Evolutionary conservation across 2,888 invertebrate genomes (phyloP), one percentile per base, ranked within the genome.

Genomic region (Lasioglossum pauxillum): DNA sequence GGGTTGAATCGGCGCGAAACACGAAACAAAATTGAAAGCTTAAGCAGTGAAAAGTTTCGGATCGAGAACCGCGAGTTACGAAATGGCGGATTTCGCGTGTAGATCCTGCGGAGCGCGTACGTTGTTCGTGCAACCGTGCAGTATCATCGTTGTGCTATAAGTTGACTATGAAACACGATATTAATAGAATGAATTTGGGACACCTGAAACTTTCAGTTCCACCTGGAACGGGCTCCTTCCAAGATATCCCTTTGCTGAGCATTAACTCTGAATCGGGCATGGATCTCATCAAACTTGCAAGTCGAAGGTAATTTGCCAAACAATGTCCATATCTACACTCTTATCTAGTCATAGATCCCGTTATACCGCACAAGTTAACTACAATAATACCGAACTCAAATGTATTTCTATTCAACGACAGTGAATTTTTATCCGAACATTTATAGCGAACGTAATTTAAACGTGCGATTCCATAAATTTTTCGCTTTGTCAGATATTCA

Each of bases 141-240:
- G 41, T 83, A 84, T 75, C 83, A 75, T 41, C 69, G 41, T 57
- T 74, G 46, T 71, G 31, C 71, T 78, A 60, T 69, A 44, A 75
- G 53, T 75, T 83, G 60, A 75, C 83, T 78, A 75, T 75, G 72
- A 79, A 83, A 83, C 72, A 19, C 44, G 83, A 83, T 75, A 67
- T 75, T 14, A 60, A 57, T 38, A 44, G 60, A 75, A 75, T 79
- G 64, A 78, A 84, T 78, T 71, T 38, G n/a, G 31, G 46, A 74
- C 53, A 46, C 19, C 53, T n/a, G 12, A 75, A 72, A 83, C 49
- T 78, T 78, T 10, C 10, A 31, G 64, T 75, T 83, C 71, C 46
- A 35, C 71, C 46, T 8, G 19, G 35, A 35, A 14, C n/a, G 44
- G 27, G 23, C 27, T 7, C 12, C 23, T 53, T 35, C 41, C 27